phyloP scores from a whole-genome alignment of 2,797 vertebrate genomes.

The Prionace glauca region DNA sequence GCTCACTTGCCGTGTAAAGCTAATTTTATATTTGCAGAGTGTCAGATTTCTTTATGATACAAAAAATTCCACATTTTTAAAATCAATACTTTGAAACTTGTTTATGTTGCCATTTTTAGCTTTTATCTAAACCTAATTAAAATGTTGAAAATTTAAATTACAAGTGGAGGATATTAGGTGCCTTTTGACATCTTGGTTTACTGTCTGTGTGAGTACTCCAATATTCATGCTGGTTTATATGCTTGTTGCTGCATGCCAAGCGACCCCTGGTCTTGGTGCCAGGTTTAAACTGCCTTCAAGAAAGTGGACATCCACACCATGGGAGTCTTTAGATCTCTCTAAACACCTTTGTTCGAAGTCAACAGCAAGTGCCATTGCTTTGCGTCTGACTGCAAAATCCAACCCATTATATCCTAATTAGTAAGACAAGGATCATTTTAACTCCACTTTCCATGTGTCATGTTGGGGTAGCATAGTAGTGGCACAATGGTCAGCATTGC shows the following conservation, averaged over 20 bases:
- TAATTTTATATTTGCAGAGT: neutral
- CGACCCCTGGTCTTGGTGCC: too few species aligned
- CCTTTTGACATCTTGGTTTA: neutral
- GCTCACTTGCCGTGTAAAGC: too few species aligned
- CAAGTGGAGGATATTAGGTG: neutral
- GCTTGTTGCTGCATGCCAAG: neutral
- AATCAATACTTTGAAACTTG: neutral
- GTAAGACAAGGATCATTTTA: neutral
- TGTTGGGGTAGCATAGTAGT: neutral
- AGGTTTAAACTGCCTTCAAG: neutral
- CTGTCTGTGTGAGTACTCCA: neutral
- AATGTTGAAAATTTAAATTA: neutral
- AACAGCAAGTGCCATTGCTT: neutral
- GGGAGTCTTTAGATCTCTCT: neutral
- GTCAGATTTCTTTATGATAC: neutral
- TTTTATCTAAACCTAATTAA: neutral
- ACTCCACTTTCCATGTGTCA: neutral
- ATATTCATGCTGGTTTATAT: neutral
- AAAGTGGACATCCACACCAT: neutral
- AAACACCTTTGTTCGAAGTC: neutral
- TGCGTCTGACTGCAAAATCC: neutral
- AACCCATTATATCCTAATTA: neutral
- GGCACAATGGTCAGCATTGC: too few species aligned
- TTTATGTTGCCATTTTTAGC: neutral
- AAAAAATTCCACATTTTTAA: neutral